A percentile compares a stretch with the other conserved stretches of the same genome.
These are phyloP conservation scores for Rhysida immarginata DNA, from an alignment of 1,140 invertebrate species.

Conservation along the genomic window DNA sequence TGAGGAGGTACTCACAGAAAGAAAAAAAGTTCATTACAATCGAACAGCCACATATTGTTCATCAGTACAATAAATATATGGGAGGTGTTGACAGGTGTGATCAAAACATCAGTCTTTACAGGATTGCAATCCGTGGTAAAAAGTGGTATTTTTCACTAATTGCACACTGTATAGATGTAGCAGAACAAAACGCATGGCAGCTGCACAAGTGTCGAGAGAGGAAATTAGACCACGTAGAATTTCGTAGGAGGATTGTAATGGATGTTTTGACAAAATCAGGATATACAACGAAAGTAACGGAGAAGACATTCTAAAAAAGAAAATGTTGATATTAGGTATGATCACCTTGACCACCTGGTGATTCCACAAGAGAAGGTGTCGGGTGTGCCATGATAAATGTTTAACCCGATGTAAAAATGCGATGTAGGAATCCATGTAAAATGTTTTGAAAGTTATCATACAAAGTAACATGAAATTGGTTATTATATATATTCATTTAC, in stretches of 20 bases:
- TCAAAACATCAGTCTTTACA: no score
- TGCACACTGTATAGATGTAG: no score
- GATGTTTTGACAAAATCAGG: conserved; percentile 15
- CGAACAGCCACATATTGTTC: no score
- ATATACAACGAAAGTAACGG: conserved; percentile 8
- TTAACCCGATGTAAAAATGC: conserved; percentile 17
- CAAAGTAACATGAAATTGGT: no score
- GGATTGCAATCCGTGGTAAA: no score
- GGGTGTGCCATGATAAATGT: no score
- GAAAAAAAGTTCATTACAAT: conserved; percentile 27
- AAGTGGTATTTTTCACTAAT: conserved; percentile 21
- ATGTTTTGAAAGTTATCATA: conserved; percentile 17
- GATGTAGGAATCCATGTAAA: conserved; percentile 16
- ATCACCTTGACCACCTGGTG: no score
- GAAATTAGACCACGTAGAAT: conserved; percentile 16
- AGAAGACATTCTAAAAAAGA: background rate
- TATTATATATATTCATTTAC: no score
- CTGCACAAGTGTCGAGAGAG: conserved; percentile 17
- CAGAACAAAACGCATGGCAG: conserved; percentile 24
- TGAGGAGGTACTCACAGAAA: no score
- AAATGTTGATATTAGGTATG: conserved; percentile 15
- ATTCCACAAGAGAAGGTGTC: conserved; percentile 15
- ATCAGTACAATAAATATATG: no score
- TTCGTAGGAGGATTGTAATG: conserved; percentile 16
- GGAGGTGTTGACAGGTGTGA: no score